A percentile compares a stretch with the other conserved stretches of the same genome.
Conservation (phyloP, 2,113 vertebrate species). For the Candoia aspera region DNA sequence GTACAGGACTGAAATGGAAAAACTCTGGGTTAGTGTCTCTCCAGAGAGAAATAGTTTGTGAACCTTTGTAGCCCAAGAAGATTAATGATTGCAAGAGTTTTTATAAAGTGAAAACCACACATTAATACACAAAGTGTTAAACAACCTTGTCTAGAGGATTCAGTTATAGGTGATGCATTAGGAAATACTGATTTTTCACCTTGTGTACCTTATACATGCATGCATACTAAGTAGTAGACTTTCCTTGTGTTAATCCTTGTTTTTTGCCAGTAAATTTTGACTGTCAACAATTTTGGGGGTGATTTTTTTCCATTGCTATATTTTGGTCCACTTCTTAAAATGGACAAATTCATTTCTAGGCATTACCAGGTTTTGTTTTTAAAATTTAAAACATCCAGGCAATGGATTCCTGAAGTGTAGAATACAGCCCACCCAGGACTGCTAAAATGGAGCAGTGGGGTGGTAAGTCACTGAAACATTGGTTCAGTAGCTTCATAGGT, state of each 20-base stretch:
- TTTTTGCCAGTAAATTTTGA: conserved; percentile 14
- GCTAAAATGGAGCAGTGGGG: background rate
- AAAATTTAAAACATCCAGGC: background rate
- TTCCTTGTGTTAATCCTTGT: conserved; percentile 3
- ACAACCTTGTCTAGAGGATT: background rate
- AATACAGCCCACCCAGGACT: background rate
- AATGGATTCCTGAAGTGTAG: background rate
- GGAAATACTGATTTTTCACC: conserved; percentile 8
- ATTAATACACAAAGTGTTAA: conserved; percentile 9
- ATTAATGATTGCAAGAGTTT: background rate
- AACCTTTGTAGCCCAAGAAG: background rate
- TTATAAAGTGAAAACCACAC: conserved; percentile 2
- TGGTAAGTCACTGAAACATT: background rate
- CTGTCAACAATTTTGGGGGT: background rate
- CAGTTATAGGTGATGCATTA: background rate
- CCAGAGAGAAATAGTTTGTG: background rate
- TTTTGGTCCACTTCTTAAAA: background rate
- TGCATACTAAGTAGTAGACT: background rate
- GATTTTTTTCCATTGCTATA: conserved; percentile 11
- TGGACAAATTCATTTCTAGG: background rate
- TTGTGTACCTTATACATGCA: background rate
- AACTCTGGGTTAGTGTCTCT: background rate
- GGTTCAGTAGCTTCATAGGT: background rate
- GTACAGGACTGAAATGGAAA: too few relatives aligned
- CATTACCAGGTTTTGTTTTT: background rate